Evolutionary conservation across 1,140 invertebrate genomes (phyloP).

Genomic region (Drosophila nigrodunni): DNA sequence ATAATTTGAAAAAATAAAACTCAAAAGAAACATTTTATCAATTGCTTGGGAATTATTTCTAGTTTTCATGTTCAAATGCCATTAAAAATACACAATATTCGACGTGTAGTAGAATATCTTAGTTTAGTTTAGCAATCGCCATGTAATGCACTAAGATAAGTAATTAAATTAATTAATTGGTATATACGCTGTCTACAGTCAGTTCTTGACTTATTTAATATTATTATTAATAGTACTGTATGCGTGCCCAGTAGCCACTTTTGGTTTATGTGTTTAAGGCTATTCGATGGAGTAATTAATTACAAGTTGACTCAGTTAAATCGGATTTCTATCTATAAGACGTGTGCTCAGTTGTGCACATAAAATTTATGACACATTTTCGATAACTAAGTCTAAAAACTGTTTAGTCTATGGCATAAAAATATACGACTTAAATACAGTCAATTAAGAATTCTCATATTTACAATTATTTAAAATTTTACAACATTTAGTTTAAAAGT

Average conservation of each 20-base stretch:
- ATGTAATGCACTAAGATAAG: conserved; percentile 69
- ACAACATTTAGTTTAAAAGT: too few relatives aligned
- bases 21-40: conserved; percentile 20
- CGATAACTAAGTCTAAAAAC: not conserved
- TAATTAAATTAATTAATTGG: conserved; percentile 77
- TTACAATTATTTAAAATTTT: too few relatives aligned
- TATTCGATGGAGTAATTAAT: conserved; percentile 45
- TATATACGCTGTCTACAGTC: conserved; percentile 62
- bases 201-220: conserved; percentile 58
- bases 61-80: conserved; percentile 56
- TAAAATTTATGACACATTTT: conserved; percentile 25
- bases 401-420: conserved; percentile 3
- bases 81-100: conserved; percentile 53
- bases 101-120: conserved; percentile 26
- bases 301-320: conserved; percentile 43
- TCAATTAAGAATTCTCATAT: too few relatives aligned
- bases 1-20: too few relatives aligned
- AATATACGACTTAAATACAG: not conserved
- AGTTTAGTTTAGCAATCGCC: conserved; percentile 40
- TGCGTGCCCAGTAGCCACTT: conserved; percentile 9
- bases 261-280: conserved; percentile 41
- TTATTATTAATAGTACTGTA: conserved; percentile 15
- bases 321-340: conserved; percentile 51
- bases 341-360: conserved; percentile 43
- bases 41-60: conserved; percentile 34